Evolutionary conservation across 2,113 vertebrate genomes (phyloP).

Genomic region (Phycodurus eques): DNA sequence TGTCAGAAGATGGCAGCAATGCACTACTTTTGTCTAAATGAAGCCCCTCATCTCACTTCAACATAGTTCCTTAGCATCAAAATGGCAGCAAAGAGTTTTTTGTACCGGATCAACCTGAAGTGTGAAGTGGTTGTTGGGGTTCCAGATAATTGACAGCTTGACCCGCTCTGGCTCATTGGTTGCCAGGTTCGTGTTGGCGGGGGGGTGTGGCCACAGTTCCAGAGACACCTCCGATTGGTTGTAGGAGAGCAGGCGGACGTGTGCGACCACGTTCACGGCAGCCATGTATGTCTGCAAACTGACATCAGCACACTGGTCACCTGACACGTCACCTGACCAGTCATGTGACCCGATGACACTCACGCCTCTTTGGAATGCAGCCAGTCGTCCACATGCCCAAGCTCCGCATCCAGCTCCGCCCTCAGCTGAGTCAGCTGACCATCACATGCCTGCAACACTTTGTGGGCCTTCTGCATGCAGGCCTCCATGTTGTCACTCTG

Average conservation of each 20-base stretch:
- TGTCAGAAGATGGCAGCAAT: neutral
- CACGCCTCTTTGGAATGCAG: neutral
- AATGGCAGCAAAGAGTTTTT: neutral
- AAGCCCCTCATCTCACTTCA: neutral
- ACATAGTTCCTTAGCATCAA: neutral
- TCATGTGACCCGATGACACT: neutral
- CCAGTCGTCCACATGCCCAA: neutral
- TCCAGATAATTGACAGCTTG: conserved; percentile 2
- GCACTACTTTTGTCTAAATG: neutral
- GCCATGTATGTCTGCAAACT: neutral
- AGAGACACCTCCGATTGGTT: neutral
- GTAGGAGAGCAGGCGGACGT: neutral
- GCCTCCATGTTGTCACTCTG: neutral
- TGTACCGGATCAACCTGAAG: neutral
- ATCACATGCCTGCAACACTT: neutral
- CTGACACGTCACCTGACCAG: neutral
- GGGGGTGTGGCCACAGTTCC: neutral
- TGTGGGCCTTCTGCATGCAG: neutral
- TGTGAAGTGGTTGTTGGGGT: neutral
- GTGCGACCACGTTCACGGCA: neutral
- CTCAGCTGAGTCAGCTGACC: neutral
- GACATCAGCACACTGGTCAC: neutral
- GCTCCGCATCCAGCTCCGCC: neutral
- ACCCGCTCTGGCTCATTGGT: neutral
- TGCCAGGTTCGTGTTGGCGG: neutral